Base-by-base conservation (phyloP, 2,113 vertebrate species). In the Thalassarche chlororhynchos region DNA sequence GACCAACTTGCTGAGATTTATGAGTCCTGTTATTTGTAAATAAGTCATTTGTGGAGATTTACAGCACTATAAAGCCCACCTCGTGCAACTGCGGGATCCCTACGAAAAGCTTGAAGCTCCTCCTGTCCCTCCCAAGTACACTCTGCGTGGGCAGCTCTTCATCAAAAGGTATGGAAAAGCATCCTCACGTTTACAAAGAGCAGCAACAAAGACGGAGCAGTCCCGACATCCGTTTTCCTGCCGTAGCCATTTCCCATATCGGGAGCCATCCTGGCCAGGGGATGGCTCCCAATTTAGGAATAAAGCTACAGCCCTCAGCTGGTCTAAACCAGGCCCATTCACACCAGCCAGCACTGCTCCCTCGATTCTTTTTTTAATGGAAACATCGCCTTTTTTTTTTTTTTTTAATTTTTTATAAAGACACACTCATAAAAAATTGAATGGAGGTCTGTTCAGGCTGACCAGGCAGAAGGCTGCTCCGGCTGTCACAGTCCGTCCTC, bases 361-460 rank as follows among this genome's bases (percentile, higher is more conserved):
- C 93, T 85, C 52, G 2, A 23, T 49, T 62, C 47, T 75, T 82
- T 88, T 52, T 86, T 74, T 47, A 49, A 96, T 83, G 70, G 72
- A 88, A 96, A 90, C 36, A 38, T 68, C 15, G 38, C 52, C 71
- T 71, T 75, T 55, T 74, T 71, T 75, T 55, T 86, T 36, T 6
- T 83, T 84, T 83, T 84, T 80, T 44, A 62, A 44, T 85, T 75
- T 90, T 95, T 92, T 17, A 93, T 89, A 85, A 95, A 94, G 93
- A 91, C 80, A 95, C 85, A 62, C 49, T 86, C 64, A 74, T 92
- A 52, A 85, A 68, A 79, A 46, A 78, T 40, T 54, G 77, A 83
- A 71, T 51, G 24, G 12, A 91, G 70, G 52, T 25, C 68, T 77
- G 64, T 16, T 18, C 3, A 3, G 66, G 84, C 71, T 79, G 36